Evolutionary conservation across 2,888 invertebrate species (phyloP).

Genomic region (Tinea pellionella): DNA sequence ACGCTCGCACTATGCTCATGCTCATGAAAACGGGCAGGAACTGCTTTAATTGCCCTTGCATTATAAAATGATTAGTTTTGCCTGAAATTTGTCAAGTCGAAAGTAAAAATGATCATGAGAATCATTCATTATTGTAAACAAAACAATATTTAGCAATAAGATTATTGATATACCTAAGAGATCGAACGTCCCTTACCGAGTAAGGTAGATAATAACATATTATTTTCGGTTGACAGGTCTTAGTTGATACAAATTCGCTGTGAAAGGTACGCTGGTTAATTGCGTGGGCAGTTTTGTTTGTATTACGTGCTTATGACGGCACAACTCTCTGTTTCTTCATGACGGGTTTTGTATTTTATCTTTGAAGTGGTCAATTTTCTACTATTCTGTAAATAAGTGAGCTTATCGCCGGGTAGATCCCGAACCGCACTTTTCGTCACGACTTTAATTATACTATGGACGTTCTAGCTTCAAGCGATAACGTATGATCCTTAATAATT

Average conservation of each 20-base stretch:
- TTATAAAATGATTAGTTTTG: conserved; percentile 23
- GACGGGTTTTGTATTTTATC: conserved; percentile 47
- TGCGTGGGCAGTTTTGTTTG: background rate
- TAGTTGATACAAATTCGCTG: conserved; percentile 21
- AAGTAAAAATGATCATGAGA: background rate
- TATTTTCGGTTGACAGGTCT: conserved; percentile 59
- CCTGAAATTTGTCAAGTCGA: background rate
- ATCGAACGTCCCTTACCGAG: conserved; percentile 70
- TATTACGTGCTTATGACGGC: background rate
- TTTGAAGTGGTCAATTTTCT: conserved; percentile 67
- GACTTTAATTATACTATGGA: conserved; percentile 44
- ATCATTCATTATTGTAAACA: conserved; percentile 24
- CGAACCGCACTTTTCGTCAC: conserved; percentile 55
- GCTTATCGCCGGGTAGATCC: conserved; percentile 59
- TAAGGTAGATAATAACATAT: conserved; percentile 62
- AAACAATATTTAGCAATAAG: conserved; percentile 64
- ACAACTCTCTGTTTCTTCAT: conserved; percentile 8
- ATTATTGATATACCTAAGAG: conserved; percentile 63
- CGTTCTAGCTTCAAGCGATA: conserved; percentile 63
- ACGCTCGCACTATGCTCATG: background rate
- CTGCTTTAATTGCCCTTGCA: conserved; percentile 58
- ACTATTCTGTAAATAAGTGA: conserved; percentile 65
- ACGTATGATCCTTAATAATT: conserved; percentile 51
- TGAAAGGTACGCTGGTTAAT: background rate
- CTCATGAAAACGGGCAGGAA: conserved; percentile 49